A percentile compares a stretch with the other conserved stretches of the same genome.
Evolutionary conservation across 2,888 invertebrate species (phyloP).

Genomic region (Oscheius myriophilus): DNA sequence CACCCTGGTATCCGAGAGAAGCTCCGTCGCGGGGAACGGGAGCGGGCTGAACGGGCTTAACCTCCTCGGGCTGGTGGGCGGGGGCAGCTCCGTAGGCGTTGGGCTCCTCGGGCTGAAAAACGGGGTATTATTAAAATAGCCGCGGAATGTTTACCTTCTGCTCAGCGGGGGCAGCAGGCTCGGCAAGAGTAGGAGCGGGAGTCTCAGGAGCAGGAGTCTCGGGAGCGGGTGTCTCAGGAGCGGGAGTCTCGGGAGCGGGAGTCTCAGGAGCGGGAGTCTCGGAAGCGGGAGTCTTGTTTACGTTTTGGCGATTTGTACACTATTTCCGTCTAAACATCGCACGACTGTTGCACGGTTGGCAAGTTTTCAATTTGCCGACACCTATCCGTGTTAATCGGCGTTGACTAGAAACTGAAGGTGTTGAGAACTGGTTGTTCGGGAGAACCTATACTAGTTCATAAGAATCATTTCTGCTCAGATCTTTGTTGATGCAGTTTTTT

Average conservation of each 20-base stretch:
- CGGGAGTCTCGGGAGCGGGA: neutral
- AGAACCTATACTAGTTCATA: too few relatives aligned
- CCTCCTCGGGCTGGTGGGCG: slow-evolving; percentile 17
- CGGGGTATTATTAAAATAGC: neutral
- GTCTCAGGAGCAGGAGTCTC: slow-evolving; percentile 2
- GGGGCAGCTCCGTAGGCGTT: slow-evolving; percentile 8
- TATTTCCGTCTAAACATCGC: too few relatives aligned
- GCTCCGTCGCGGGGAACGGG: slow-evolving; percentile 31
- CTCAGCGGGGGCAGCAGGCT: slow-evolving; percentile 12
- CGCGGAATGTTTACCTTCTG: neutral
- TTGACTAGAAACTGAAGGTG: too few relatives aligned
- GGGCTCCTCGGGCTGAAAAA: neutral
- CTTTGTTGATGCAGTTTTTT: too few relatives aligned
- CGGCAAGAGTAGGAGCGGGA: neutral
- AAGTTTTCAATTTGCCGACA: too few relatives aligned
- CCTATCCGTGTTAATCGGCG: too few relatives aligned
- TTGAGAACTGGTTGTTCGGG: too few relatives aligned
- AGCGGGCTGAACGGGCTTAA: slow-evolving; percentile 32
- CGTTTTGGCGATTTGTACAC: too few relatives aligned
- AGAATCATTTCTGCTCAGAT: too few relatives aligned
- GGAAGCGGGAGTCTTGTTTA: too few relatives aligned
- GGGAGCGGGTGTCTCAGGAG: slow-evolving; percentile 2
- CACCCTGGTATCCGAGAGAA: slow-evolving; percentile 24
- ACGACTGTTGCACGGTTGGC: too few relatives aligned
- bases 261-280: too few relatives aligned